phyloP scores from a whole-genome alignment of 1,140 invertebrate species.

The Dryas iulia region DNA sequence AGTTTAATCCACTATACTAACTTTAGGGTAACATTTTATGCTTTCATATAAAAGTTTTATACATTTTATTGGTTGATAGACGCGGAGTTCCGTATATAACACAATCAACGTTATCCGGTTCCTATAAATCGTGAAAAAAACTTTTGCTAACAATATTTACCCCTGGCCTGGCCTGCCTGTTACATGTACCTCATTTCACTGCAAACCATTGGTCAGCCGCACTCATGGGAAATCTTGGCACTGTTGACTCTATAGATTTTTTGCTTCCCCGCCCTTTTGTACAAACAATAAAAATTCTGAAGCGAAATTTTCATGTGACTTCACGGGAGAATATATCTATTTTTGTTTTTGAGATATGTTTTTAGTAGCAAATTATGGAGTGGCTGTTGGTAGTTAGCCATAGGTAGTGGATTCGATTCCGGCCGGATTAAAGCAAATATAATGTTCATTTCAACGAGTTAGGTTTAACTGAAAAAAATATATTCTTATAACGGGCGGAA shows the following conservation, averaged over 20 bases:
- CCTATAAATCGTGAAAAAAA: slow-evolving; percentile 21
- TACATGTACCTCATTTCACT: slow-evolving; percentile 34
- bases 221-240: slow-evolving; percentile 61
- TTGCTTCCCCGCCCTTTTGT: slow-evolving; percentile 41
- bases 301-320: slow-evolving; percentile 28
- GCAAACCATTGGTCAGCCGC: slow-evolving; percentile 44
- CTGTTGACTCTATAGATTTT: slow-evolving; percentile 58
- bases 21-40: not conserved
- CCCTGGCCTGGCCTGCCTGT: not conserved
- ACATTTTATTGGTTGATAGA: slow-evolving; percentile 8
- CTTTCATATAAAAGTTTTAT: not conserved
- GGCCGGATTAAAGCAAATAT: no score
- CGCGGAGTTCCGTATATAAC: slow-evolving; percentile 8
- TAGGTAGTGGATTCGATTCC: no score
- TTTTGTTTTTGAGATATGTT: no score
- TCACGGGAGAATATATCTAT: no score
- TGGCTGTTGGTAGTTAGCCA: no score
- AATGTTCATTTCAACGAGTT: no score
- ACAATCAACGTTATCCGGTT: slow-evolving; percentile 14
- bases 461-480: no score
- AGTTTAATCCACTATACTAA: not conserved
- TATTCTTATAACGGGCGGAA: no score
- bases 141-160: slow-evolving; percentile 11
- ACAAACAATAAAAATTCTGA: slow-evolving; percentile 46
- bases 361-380: no score